phyloP scores from a whole-genome alignment of 2,888 invertebrate genomes.

The Orchesella flavescens region DNA sequence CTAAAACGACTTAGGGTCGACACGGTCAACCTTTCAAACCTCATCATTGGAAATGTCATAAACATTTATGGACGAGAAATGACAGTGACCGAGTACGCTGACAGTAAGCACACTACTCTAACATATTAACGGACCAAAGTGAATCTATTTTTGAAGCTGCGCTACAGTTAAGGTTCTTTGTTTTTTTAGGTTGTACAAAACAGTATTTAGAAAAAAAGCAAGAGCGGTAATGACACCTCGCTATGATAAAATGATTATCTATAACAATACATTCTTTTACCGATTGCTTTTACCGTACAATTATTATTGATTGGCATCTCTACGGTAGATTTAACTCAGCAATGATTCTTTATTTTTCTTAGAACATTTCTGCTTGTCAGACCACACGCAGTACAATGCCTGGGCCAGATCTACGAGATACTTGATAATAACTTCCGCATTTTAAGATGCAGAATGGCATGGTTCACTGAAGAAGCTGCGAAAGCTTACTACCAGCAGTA shows the following conservation, averaged over 20 bases:
- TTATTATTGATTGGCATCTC: too few species aligned
- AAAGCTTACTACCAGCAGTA: constrained; percentile 78
- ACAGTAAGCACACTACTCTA: constrained; percentile 71
- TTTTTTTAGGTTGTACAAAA: constrained; percentile 73
- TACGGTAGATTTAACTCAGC: too few species aligned
- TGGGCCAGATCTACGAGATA: constrained; percentile 84
- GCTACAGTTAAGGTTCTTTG: neutral
- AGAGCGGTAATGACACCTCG: neutral
- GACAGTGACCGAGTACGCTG: constrained; percentile 75
- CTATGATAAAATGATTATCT: too few species aligned
- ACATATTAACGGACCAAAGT: too few species aligned
- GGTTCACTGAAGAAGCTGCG: constrained; percentile 80
- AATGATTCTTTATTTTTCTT: too few species aligned
- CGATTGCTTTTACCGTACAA: too few species aligned
- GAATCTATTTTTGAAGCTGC: neutral
- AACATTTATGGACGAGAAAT: constrained; percentile 75
- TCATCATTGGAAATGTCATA: constrained; percentile 75
- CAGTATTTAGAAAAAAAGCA: constrained; percentile 73
- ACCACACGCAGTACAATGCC: constrained; percentile 81
- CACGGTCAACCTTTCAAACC: constrained; percentile 73
- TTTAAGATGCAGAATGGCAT: constrained; percentile 83
- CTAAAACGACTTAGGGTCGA: constrained; percentile 74
- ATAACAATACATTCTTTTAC: too few species aligned
- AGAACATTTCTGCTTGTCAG: constrained; percentile 87
- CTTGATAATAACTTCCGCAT: constrained; percentile 79